Evolutionary conservation across 2,888 invertebrate genomes (phyloP).

Genomic region (Tethea ocularis): DNA sequence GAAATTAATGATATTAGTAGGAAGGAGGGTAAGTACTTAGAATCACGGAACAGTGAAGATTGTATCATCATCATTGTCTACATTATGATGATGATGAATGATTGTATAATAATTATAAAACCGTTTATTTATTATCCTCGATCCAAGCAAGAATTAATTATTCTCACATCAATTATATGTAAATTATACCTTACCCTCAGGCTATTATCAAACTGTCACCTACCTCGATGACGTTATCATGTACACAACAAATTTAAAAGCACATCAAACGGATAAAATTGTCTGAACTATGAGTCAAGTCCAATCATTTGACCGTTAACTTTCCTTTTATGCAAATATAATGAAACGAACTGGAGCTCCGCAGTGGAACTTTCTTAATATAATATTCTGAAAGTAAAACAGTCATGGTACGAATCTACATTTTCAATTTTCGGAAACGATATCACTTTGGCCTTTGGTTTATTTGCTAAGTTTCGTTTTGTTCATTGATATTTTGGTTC

Average conservation of each 20-base stretch:
- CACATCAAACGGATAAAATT: constrained; percentile 22
- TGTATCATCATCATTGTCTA: no score
- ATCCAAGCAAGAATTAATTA: background rate
- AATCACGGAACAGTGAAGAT: no score
- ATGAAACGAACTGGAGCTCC: constrained; percentile 43
- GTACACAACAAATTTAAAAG: constrained; percentile 20
- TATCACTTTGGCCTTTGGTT: constrained; percentile 30
- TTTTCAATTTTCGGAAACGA: constrained; percentile 50
- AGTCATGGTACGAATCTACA: constrained; percentile 38
- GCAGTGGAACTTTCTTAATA: constrained; percentile 61
- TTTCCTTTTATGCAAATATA: constrained; percentile 62
- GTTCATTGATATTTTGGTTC: constrained; percentile 1
- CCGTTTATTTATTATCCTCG: background rate
- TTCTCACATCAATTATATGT: background rate
- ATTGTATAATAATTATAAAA: no score
- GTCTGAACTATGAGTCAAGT: constrained; percentile 31
- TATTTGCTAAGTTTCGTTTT: constrained; percentile 10
- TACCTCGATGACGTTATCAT: constrained; percentile 6
- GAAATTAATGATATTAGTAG: no score
- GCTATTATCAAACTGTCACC: background rate
- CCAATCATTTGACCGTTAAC: constrained; percentile 51
- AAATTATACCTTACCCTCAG: background rate
- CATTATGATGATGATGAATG: no score
- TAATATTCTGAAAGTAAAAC: constrained; percentile 61
- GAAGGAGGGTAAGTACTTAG: no score